Percentiles rank a stretch among this genome's conserved stretches.
These are phyloP conservation scores for Arrhamphus sclerolepis DNA, from an alignment of 2,797 vertebrate species.

Conservation along the genomic window DNA sequence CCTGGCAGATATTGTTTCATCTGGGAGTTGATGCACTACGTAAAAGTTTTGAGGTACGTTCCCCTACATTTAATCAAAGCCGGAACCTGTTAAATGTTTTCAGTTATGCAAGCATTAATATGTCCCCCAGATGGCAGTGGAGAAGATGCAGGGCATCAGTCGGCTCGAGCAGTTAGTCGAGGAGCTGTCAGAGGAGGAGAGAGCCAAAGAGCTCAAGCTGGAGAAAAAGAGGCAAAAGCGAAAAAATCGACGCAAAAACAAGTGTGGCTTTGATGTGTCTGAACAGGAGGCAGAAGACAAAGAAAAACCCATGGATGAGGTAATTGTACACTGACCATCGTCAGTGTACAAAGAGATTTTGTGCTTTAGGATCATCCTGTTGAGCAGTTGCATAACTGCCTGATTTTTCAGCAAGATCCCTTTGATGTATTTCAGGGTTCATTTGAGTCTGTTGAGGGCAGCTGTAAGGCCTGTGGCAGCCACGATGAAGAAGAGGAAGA, in stretches of 20 bases:
- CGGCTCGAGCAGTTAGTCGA: slow-evolving; percentile 95
- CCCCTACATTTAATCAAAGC: not conserved
- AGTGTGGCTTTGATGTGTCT: slow-evolving; percentile 88
- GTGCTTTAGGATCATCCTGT: not conserved
- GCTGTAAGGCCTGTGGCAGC: slow-evolving; percentile 88
- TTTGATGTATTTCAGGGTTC: slow-evolving; percentile 78
- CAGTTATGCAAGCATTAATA: not conserved
- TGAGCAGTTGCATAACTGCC: too few species aligned
- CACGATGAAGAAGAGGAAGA: slow-evolving; percentile 81
- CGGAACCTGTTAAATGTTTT: not conserved
- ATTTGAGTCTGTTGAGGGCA: slow-evolving; percentile 81
- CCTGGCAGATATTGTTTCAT: slow-evolving; percentile 97
- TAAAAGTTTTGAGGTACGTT: slow-evolving; percentile 94
- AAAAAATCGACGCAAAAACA: slow-evolving; percentile 97
- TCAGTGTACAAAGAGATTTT: not conserved
- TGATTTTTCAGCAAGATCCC: slow-evolving; percentile 8
- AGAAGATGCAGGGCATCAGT: slow-evolving; percentile 96
- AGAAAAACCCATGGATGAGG: slow-evolving; percentile 86
- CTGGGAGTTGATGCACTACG: slow-evolving; percentile 93
- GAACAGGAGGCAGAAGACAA: slow-evolving; percentile 85
- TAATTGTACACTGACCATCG: slow-evolving; percentile 55
- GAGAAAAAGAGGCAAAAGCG: slow-evolving; percentile 98
- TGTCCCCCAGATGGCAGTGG: slow-evolving; percentile 90
- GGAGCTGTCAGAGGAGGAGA: slow-evolving; percentile 95
- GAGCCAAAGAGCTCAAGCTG: slow-evolving; percentile 94